Evolutionary conservation across 1,140 invertebrate species (phyloP).

Genomic region (Neodiprion virginianus): DNA sequence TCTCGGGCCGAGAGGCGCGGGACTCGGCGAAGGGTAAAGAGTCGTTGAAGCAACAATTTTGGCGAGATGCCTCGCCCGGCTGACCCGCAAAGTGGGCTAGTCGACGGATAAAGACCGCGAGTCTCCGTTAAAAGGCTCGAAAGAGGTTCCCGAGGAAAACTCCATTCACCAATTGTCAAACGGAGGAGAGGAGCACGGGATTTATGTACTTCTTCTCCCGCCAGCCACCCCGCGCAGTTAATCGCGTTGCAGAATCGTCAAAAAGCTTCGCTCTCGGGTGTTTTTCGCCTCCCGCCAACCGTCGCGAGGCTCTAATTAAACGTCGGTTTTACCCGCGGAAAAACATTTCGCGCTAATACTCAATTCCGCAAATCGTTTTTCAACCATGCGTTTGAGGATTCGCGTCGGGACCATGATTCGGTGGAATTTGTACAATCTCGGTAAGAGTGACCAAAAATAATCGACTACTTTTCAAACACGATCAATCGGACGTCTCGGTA

Average conservation of each 20-base stretch:
- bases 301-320: neutral
- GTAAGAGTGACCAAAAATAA: no score
- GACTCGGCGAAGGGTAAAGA: slow-evolving; percentile 21
- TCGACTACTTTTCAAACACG: no score
- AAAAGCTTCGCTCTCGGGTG: slow-evolving; percentile 24
- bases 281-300: slow-evolving; percentile 16
- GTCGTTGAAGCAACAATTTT: slow-evolving; percentile 36
- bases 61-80: slow-evolving; percentile 20
- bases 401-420: no score
- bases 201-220: neutral
- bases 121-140: slow-evolving; percentile 26
- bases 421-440: no score
- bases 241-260: slow-evolving; percentile 25
- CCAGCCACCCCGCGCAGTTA: slow-evolving; percentile 12
- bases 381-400: no score
- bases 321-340: no score
- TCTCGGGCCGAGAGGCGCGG: neutral
- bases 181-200: slow-evolving; percentile 10
- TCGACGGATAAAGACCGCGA: slow-evolving; percentile 28
- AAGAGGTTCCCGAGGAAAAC: no score
- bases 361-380: no score
- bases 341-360: no score
- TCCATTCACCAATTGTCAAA: no score
- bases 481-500: no score
- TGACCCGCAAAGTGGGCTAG: slow-evolving; percentile 21